A percentile compares a stretch with the other conserved stretches of the same genome.
These are phyloP conservation scores for Coptodon rendalli DNA, from an alignment of 2,113 vertebrate species.

Conservation along the genomic window DNA sequence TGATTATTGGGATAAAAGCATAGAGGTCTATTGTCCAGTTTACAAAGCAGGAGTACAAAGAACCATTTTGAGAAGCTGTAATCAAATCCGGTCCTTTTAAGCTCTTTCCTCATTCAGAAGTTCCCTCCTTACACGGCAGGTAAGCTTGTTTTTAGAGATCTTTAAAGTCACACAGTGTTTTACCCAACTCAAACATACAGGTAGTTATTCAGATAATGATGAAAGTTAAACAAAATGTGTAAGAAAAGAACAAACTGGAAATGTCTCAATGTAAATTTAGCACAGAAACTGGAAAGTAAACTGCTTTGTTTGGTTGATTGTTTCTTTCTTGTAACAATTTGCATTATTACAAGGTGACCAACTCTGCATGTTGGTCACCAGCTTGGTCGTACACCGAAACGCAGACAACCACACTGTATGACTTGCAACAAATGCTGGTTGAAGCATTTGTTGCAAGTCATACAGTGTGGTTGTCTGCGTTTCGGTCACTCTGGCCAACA, in stretches of 20 bases:
- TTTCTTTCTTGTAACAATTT: neutral
- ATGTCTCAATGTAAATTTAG: neutral
- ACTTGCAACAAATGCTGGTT: too few species aligned
- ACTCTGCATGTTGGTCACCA: too few species aligned
- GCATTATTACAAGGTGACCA: too few species aligned
- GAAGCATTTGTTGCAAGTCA: too few species aligned
- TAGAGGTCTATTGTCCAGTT: conserved; percentile 1
- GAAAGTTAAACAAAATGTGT: neutral
- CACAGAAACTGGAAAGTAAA: neutral
- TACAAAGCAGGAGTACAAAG: conserved; percentile 32
- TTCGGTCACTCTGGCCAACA: too few species aligned
- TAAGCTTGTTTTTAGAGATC: neutral
- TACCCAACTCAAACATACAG: neutral
- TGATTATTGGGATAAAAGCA: conserved; percentile 1
- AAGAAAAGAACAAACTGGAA: neutral
- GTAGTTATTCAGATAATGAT: neutral
- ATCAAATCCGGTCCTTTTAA: conserved; percentile 36
- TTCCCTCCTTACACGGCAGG: neutral
- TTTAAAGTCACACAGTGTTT: neutral
- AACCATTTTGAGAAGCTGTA: conserved; percentile 20
- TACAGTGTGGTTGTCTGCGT: too few species aligned
- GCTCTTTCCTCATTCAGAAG: neutral
- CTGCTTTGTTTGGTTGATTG: neutral
- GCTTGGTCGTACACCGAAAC: too few species aligned
- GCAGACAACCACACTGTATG: too few species aligned